These are phyloP conservation scores for Dioctria rufipes DNA, from an alignment of 2,888 invertebrate genomes.

Conservation along the genomic window DNA sequence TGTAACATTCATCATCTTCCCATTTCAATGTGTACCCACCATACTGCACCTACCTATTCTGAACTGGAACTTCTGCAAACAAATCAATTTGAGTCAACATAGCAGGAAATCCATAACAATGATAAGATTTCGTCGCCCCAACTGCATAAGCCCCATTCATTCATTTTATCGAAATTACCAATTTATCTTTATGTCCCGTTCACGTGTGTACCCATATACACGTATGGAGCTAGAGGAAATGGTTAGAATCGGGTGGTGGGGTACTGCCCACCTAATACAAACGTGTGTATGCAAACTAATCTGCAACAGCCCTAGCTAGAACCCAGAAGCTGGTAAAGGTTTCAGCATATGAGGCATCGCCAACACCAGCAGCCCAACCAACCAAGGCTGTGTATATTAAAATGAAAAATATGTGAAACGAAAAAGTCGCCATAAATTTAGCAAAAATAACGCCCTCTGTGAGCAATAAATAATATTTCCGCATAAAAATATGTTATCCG, in stretches of 20 bases:
- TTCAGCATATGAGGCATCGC: slow-evolving; percentile 36
- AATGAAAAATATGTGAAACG: slow-evolving; percentile 59
- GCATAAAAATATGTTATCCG: slow-evolving; percentile 70
- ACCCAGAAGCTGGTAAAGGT: slow-evolving; percentile 27
- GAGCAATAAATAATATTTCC: slow-evolving; percentile 69
- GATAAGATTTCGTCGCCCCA: slow-evolving; percentile 23
- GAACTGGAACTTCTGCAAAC: not conserved
- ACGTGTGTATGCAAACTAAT: slow-evolving; percentile 55
- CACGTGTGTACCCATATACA: slow-evolving; percentile 20
- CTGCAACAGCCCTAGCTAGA: slow-evolving; percentile 28
- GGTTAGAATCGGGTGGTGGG: not conserved
- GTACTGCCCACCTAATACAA: slow-evolving; percentile 16
- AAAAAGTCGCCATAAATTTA: slow-evolving; percentile 60
- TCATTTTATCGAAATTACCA: slow-evolving; percentile 47
- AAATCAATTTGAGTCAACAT: slow-evolving; percentile 5
- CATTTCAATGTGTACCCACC: too few relatives aligned
- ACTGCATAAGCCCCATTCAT: slow-evolving; percentile 6
- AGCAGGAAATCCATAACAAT: slow-evolving; percentile 16
- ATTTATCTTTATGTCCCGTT: slow-evolving; percentile 45
- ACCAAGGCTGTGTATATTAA: slow-evolving; percentile 56
- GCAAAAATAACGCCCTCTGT: slow-evolving; percentile 65
- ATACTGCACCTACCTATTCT: too few relatives aligned
- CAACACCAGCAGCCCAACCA: not conserved
- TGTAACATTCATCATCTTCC: too few relatives aligned
- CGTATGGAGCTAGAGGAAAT: not conserved